Conservation (phyloP, 2,888 invertebrate species). For the Drosophila trichaetosa region DNA sequence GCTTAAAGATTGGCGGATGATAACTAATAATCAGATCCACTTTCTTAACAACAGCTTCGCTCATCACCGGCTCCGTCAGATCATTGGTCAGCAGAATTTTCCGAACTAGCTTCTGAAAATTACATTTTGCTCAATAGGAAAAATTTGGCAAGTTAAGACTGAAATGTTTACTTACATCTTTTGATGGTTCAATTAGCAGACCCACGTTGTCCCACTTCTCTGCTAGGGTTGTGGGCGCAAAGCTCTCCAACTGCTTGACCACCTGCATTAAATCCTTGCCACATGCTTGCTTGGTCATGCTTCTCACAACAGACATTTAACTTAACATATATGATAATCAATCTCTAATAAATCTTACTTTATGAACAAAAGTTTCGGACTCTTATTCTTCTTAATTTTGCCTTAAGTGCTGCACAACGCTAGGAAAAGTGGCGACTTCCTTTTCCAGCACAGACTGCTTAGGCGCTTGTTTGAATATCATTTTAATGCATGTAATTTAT, state of each 20-base stretch:
- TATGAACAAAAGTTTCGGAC: background rate
- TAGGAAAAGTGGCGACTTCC: background rate
- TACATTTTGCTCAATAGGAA: background rate
- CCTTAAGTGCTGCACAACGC: constrained; percentile 22
- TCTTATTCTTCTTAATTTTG: background rate
- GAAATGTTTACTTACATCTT: constrained; percentile 68
- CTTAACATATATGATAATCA: constrained; percentile 36
- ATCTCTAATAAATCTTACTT: background rate
- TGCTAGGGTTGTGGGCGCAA: constrained; percentile 90
- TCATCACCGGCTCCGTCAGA: constrained; percentile 93
- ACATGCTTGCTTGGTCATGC: constrained; percentile 42
- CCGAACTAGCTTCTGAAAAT: constrained; percentile 85
- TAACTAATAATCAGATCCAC: constrained; percentile 95
- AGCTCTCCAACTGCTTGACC: constrained; percentile 87
- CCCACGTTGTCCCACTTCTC: constrained; percentile 98
- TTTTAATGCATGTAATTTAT: background rate
- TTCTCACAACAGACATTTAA: constrained; percentile 33
- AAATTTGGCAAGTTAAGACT: background rate
- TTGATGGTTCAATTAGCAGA: constrained; percentile 92
- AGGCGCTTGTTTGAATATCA: constrained; percentile 24
- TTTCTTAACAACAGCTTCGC: constrained; percentile 90
- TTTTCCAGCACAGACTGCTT: constrained; percentile 22
- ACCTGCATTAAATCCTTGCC: constrained; percentile 82
- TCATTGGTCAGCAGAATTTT: constrained; percentile 95
- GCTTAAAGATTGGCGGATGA: constrained; percentile 97